Conservation (phyloP, 2,797 vertebrate species). For the Rhabdomys pumilio region DNA sequence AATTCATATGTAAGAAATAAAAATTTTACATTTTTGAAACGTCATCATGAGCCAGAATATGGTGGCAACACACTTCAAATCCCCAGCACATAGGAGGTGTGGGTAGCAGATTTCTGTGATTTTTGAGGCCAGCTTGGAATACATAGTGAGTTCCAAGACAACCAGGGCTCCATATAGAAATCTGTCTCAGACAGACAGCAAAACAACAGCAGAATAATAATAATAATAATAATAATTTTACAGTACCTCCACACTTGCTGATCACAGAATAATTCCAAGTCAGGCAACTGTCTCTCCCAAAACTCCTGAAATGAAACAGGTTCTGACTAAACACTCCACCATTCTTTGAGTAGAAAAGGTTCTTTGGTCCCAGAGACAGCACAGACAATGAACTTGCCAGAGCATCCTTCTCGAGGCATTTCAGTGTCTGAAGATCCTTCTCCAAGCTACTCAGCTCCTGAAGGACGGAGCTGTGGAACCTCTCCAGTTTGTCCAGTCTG, state of each 20-base stretch:
- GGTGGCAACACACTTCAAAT: neutral
- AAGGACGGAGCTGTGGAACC: constrained; percentile 89
- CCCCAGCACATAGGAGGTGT: neutral
- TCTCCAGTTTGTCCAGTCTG: constrained; percentile 90
- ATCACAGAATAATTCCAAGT: constrained; percentile 91
- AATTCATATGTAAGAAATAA: neutral
- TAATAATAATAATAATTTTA: neutral
- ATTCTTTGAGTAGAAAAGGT: neutral
- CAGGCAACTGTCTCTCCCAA: constrained; percentile 90
- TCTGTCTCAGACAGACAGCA: neutral
- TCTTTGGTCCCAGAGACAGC: rapidly evolving
- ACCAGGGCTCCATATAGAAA: neutral
- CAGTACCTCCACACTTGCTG: constrained; percentile 90
- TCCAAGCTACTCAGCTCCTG: constrained; percentile 91
- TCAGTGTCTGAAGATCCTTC: constrained; percentile 88
- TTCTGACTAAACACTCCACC: neutral
- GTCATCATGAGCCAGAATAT: neutral
- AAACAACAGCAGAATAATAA: neutral
- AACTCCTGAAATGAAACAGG: constrained; percentile 89
- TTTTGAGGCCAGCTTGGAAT: neutral
- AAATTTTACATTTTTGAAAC: neutral
- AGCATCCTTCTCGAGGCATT: constrained; percentile 89
- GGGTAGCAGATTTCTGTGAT: neutral
- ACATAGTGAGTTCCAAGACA: neutral
- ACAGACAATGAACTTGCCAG: constrained; percentile 85